Percentiles rank a stretch among this genome's conserved stretches.
Conservation (phyloP, 1,140 invertebrate genomes). For the Meloidogyne chitwoodi region DNA sequence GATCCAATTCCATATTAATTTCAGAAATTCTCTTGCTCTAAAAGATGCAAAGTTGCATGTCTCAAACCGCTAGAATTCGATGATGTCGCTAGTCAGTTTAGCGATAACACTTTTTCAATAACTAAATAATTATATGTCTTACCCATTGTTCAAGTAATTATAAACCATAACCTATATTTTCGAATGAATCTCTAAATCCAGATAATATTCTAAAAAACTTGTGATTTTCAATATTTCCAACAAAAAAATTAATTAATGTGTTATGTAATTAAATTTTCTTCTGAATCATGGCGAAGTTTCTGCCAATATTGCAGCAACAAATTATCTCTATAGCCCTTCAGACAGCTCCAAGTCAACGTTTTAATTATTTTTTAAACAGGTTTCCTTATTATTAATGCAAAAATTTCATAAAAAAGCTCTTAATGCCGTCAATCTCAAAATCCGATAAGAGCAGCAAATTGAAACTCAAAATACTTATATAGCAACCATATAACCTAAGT, state of each 20-base stretch:
- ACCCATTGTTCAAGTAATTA: neutral
- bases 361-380: too few species aligned
- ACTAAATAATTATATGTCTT: neutral
- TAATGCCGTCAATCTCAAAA: too few species aligned
- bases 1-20: too few species aligned
- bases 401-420: too few species aligned
- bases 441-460: too few species aligned
- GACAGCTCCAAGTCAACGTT: too few species aligned
- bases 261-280: too few species aligned
- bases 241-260: neutral
- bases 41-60: neutral
- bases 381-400: too few species aligned
- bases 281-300: neutral
- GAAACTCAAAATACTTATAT: too few species aligned
- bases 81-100: neutral
- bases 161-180: neutral
- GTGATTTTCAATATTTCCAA: neutral
- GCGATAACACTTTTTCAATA: neutral
- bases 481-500: too few species aligned
- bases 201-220: neutral
- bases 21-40: neutral
- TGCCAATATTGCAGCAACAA: neutral
- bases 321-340: too few species aligned
- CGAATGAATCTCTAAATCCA: neutral
- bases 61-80: neutral